Evolutionary conservation across 1,140 invertebrate species (phyloP), one percentile per base, ranked within the genome.

Genomic region (Camponotus vicinus): DNA sequence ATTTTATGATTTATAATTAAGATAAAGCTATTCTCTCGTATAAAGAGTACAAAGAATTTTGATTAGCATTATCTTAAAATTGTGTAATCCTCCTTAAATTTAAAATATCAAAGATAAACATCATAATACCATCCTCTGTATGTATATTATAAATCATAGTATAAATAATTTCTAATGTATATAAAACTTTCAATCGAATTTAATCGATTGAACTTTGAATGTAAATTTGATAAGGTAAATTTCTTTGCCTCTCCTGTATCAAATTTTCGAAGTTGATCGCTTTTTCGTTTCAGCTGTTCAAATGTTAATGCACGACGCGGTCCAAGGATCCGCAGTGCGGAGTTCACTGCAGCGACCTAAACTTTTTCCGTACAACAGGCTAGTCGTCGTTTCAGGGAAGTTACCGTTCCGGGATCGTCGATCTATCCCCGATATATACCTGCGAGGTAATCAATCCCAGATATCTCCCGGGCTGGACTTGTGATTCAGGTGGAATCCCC

Each of bases 361-460:
- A 75, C 49, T 83, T 83, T 75, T 71, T 49, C 11, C 59, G 27
- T 40, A 42, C 27, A 45, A n/a, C 27, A 27, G 15, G 21, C 3
- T 13, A 66, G 40, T 42, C 55, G 21, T 42, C 34, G 66, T 21
- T 42, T 34, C 27, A 27, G 15, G 13, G 40, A 52, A 52, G 49
- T 52, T 52, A 11, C 49, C 49, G 37, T 18, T 61, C 55, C 27
- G 55, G 55, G 55, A 61, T 61, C 61, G 18, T 2, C 76, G 61
- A 82, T 55, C 34, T 34, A 45, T 37, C 6, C 4, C 27, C 40
- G 78, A 69, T 71, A 64, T 71, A 64, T 55, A 67, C 21, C 73
- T 34, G 73, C 61, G 61, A 85, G 15, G 52, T 64, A 67, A 83
- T 83, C 79, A 83, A 83, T 75, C n/a, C 79, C 55, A 75, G 69